Conservation (phyloP, 2,113 vertebrate genomes). For the Chloropsis cyanopogon region DNA sequence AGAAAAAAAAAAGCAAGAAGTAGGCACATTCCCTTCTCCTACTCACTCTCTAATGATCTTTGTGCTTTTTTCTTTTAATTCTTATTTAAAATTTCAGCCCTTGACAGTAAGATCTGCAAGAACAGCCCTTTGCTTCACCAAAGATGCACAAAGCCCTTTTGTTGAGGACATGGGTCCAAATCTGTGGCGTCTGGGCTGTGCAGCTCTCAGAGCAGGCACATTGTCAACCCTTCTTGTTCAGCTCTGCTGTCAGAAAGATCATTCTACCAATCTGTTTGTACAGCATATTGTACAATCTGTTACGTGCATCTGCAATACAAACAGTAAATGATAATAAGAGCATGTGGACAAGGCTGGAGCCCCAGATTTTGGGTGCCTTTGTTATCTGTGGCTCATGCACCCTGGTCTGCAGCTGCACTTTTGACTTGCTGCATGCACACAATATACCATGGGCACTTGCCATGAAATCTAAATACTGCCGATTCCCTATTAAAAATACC, state of each 20-base stretch:
- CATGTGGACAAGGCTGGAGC: not conserved
- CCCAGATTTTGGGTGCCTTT: not conserved
- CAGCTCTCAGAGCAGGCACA: not conserved
- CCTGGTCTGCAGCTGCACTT: not conserved
- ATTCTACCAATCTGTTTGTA: not conserved
- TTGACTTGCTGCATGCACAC: not conserved
- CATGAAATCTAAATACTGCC: not conserved
- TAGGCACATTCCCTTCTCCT: conserved; percentile 53
- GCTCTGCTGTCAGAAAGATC: not conserved
- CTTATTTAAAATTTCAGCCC: conserved; percentile 5
- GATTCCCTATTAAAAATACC: not conserved
- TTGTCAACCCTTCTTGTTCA: not conserved
- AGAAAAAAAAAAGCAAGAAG: not conserved
- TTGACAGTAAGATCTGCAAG: not conserved
- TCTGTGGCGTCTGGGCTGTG: not conserved
- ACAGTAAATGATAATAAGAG: not conserved
- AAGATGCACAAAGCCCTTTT: conserved; percentile 40
- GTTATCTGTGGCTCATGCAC: not conserved
- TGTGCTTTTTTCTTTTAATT: not conserved
- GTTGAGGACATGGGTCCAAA: not conserved
- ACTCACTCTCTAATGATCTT: not conserved
- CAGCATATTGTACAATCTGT: conserved; percentile 30
- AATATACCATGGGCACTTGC: rapidly evolving
- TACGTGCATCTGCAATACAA: not conserved
- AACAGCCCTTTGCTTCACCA: conserved; percentile 29